Evolutionary conservation across 2,113 vertebrate species (phyloP).

Genomic region (Callipepla squamata): DNA sequence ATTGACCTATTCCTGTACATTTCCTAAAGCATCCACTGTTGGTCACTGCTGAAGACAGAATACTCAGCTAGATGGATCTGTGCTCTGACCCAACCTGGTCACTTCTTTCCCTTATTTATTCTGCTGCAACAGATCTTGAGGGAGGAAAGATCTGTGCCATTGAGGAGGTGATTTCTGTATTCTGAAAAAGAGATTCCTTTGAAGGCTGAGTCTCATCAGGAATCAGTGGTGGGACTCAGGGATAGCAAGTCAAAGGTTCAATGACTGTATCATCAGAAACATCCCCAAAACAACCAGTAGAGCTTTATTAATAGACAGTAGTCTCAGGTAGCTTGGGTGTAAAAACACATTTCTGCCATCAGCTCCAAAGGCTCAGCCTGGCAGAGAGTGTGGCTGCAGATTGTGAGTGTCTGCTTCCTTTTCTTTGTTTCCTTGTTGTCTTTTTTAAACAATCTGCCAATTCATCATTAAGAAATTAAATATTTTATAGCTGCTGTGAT

Average conservation of each 20-base stretch:
- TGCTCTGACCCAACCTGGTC: not conserved
- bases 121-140: not conserved
- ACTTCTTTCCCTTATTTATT: not conserved
- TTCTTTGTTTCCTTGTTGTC: conserved; percentile 67
- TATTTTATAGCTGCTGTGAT: conserved; percentile 80
- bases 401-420: conserved; percentile 59
- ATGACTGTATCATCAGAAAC: not conserved
- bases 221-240: not conserved
- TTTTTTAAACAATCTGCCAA: conserved; percentile 75
- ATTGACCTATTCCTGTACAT: not conserved
- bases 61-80: not conserved
- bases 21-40: not conserved
- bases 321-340: conserved; percentile 44
- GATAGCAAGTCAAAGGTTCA: not conserved
- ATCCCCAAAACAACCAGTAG: not conserved
- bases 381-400: conserved; percentile 50
- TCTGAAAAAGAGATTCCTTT: not conserved
- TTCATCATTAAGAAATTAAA: conserved; percentile 80
- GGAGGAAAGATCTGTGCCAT: not conserved
- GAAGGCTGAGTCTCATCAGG: not conserved
- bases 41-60: not conserved
- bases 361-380: conserved; percentile 55
- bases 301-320: not conserved
- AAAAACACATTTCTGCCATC: conserved; percentile 30
- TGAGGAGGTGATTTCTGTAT: not conserved